These are phyloP conservation scores for Muntiacus reevesi DNA, from an alignment of 2,113 vertebrate genomes.

Conservation along the genomic window DNA sequence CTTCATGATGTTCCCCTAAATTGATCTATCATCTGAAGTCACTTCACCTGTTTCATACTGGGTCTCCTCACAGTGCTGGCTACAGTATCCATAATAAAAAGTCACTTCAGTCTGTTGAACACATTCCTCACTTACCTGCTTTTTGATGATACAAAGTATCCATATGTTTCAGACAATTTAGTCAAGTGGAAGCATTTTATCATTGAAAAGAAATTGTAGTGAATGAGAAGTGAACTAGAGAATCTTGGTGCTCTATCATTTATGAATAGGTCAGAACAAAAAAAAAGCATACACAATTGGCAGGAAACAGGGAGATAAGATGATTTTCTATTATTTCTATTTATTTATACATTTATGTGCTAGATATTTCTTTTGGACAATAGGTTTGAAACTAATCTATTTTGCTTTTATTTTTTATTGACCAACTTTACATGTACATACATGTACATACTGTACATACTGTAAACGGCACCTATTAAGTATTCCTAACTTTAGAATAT, in stretches of 20 bases:
- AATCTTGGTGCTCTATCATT: background rate
- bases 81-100: background rate
- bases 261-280: background rate
- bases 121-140: background rate
- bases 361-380: background rate
- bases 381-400: background rate
- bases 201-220: background rate
- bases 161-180: background rate
- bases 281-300: background rate
- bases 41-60: background rate
- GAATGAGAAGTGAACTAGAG: background rate
- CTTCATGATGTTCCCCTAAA: background rate
- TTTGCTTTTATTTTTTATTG: background rate
- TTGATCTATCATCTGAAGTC: background rate
- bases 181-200: background rate
- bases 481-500: background rate
- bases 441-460: background rate
- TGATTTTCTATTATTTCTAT: background rate
- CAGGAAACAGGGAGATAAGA: background rate
- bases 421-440: background rate
- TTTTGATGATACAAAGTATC: background rate
- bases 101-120: background rate
- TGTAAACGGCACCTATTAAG: background rate
- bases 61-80: background rate
- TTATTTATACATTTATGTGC: background rate